These are phyloP conservation scores for Chaenogobius annularis DNA, from an alignment of 2,113 vertebrate species.

Conservation along the genomic window DNA sequence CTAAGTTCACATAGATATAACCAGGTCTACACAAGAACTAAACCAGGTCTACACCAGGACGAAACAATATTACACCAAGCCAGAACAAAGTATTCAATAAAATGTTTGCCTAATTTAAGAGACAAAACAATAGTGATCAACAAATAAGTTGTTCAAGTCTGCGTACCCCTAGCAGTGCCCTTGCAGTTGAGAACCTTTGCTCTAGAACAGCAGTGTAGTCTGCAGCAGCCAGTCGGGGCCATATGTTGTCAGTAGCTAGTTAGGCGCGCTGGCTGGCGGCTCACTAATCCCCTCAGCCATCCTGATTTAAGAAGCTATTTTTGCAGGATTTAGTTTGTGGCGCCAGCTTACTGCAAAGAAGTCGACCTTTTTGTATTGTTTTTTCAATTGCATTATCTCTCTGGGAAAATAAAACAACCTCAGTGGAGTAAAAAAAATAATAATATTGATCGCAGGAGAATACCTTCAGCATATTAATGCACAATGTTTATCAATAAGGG, in stretches of 20 bases:
- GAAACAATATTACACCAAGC: background rate
- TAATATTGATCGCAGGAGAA: background rate
- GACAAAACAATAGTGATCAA: background rate
- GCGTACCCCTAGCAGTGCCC: background rate
- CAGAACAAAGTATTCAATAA: too few relatives aligned
- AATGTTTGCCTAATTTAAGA: background rate
- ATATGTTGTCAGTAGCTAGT: slow-evolving; percentile 67
- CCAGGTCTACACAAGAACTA: background rate
- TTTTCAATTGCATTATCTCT: background rate
- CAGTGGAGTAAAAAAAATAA: slow-evolving; percentile 12
- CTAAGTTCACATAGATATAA: background rate
- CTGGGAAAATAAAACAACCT: slow-evolving; percentile 13
- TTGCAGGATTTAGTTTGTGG: slow-evolving; percentile 66
- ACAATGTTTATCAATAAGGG: background rate
- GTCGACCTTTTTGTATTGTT: slow-evolving; percentile 30
- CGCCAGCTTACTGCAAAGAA: slow-evolving; percentile 50
- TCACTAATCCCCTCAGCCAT: slow-evolving; percentile 74
- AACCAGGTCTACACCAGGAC: background rate
- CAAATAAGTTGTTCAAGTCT: background rate
- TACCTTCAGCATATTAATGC: slow-evolving; percentile 1
- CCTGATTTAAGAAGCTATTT: slow-evolving; percentile 77
- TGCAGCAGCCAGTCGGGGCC: slow-evolving; percentile 39
- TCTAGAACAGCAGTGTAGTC: background rate
- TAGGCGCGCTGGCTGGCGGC: slow-evolving; percentile 37
- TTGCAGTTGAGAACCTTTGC: background rate